Evolutionary conservation across 1,140 invertebrate species (phyloP).

Genomic region (Dendrolimus punctatus): DNA sequence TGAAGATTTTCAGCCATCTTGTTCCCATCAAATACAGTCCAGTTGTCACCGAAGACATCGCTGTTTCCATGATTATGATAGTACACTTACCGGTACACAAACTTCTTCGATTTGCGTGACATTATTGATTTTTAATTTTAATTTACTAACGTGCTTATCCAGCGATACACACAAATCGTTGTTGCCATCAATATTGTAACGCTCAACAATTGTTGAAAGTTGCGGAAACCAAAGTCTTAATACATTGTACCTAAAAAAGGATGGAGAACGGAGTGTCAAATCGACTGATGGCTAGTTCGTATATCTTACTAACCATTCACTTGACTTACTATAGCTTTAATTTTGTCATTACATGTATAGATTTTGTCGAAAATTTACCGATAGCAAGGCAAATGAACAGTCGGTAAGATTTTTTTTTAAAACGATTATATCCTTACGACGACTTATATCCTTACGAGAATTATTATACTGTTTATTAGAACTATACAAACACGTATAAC

Average conservation of each 20-base stretch:
- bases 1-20: too few species aligned
- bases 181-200: slow-evolving; percentile 24
- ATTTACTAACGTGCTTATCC: slow-evolving; percentile 35
- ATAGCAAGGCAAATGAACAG: too few species aligned
- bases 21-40: too few species aligned
- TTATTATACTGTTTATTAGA: too few species aligned
- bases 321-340: background rate
- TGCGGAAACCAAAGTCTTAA: slow-evolving; percentile 56
- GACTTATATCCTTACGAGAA: too few species aligned
- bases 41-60: background rate
- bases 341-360: too few species aligned
- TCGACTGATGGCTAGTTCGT: too few species aligned
- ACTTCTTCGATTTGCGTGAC: slow-evolving; percentile 14
- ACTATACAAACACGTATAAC: too few species aligned
- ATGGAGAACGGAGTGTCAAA: background rate
- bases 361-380: too few species aligned
- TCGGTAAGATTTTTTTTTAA: too few species aligned
- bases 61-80: background rate
- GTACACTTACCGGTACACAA: slow-evolving; percentile 46
- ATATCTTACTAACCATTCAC: too few species aligned
- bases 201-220: slow-evolving; percentile 50
- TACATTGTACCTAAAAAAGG: slow-evolving; percentile 40
- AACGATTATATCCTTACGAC: too few species aligned
- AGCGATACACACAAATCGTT: slow-evolving; percentile 43
- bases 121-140: slow-evolving; percentile 18